Evolutionary conservation across 2,113 vertebrate species (phyloP), one percentile per base, ranked within the genome.

Genomic region (Hirundichthys speculiger): DNA sequence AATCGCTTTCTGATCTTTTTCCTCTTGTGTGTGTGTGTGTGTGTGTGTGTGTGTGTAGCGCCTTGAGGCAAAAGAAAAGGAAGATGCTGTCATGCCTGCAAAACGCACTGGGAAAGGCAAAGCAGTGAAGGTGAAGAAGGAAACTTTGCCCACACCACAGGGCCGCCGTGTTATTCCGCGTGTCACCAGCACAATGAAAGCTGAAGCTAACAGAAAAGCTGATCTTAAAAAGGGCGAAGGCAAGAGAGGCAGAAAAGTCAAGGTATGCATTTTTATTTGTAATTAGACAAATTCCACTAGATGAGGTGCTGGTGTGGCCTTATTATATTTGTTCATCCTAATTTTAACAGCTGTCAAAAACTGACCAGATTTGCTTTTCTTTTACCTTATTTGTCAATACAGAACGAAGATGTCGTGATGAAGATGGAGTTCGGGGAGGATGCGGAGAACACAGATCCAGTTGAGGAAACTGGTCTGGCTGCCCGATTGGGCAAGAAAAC

Each of bases 181-280:
- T 4, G 75, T 99, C 22, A 99, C 97, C 55, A 83, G 91, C 56
- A 91, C 95, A 71, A 98, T 99, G 97, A 98, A 96, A 80, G 94
- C 93, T 13, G 96, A 95, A 0, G 97, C 96, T 14, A 92, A 88
- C 72, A 97, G 89, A 84, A 99, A 92, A 87, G 91, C 86, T 1
- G 93, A 83, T 13, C 34, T 67, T 2, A 79, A 80, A 77, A 90
- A 86, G 73, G 81, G 70, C 30, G 85, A 69, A n/a, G 69, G 62
- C 71, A 90, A 73, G 66, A 74, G 48, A 27, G 92, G 87, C 73
- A 95, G n/a, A 84, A 94, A 92, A 76, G 45, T 91, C 24, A 98
- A 98, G 95, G 98, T 97, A n/a, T 11, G 46, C 43, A 6, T n/a
- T 45, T 43, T 48, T 1, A 45, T 16, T 11, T 25, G 18, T 48